Conservation (phyloP, 2,113 vertebrate genomes). For the Mesembrinibis cayennensis region DNA sequence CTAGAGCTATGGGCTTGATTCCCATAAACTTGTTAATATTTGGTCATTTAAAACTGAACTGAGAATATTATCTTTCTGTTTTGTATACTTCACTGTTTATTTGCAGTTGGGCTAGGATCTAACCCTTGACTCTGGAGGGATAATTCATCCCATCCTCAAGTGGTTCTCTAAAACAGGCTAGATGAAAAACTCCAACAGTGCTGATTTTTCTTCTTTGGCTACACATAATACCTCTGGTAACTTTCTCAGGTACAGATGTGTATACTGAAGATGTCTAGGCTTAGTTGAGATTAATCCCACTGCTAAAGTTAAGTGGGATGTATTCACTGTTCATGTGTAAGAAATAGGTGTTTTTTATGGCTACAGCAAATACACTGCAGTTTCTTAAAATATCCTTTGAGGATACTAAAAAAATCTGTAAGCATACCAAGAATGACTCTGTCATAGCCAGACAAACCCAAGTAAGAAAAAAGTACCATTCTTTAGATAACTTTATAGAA, state of each 20-base stretch:
- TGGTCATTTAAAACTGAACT: neutral
- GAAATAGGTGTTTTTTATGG: neutral
- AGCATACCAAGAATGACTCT: neutral
- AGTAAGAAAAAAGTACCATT: neutral
- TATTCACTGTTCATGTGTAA: neutral
- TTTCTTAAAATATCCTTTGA: conserved; percentile 13
- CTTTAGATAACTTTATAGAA: neutral
- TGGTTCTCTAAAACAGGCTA: neutral
- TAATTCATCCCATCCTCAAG: neutral
- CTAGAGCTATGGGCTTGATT: neutral
- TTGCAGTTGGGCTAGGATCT: neutral
- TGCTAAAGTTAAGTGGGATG: neutral
- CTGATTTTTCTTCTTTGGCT: neutral
- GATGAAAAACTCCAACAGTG: neutral
- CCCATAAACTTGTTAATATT: neutral
- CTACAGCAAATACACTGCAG: neutral
- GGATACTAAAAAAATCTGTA: neutral
- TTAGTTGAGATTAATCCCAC: neutral
- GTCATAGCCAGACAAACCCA: neutral
- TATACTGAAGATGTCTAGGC: neutral
- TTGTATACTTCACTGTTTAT: neutral
- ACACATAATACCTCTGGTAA: neutral
- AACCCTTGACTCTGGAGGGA: neutral
- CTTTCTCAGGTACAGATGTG: neutral
- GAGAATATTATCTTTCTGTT: neutral